Conservation (phyloP, 2,797 vertebrate species). For the Melanotaenia trifasciata region DNA sequence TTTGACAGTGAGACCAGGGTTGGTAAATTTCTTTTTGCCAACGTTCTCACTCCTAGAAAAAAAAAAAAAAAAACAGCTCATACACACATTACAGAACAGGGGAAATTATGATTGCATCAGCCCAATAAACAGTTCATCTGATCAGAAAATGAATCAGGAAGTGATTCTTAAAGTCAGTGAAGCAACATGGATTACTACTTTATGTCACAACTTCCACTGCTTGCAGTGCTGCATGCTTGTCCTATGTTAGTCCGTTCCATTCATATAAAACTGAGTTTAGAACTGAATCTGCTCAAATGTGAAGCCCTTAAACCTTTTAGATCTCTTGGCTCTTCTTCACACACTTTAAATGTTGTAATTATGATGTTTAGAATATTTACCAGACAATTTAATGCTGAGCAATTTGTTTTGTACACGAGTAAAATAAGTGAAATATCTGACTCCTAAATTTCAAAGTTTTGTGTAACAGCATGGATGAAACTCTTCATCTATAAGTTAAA, state of each 20-base stretch:
- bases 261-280: not conserved
- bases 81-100: not conserved
- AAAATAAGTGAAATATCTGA: not conserved
- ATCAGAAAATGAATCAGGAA: not conserved
- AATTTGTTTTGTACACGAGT: not conserved
- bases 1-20: not conserved
- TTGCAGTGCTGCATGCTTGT: not conserved
- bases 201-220: constrained; percentile 21
- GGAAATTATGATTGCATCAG: not conserved
- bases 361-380: not conserved
- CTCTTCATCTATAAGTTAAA: too few species aligned
- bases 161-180: constrained; percentile 11
- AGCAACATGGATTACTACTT: constrained; percentile 2
- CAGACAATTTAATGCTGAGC: not conserved
- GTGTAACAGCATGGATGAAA: not conserved
- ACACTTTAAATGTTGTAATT: too few species aligned
- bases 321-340: not conserved
- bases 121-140: not conserved
- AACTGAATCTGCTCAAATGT: not conserved
- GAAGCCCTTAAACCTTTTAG: not conserved
- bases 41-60: not conserved
- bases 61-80: not conserved
- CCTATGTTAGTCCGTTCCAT: not conserved
- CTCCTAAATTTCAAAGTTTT: not conserved
- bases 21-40: not conserved